Evolutionary conservation across 2,113 vertebrate genomes (phyloP), one percentile per base, ranked within the genome.

Genomic region (Myocastor coypus): DNA sequence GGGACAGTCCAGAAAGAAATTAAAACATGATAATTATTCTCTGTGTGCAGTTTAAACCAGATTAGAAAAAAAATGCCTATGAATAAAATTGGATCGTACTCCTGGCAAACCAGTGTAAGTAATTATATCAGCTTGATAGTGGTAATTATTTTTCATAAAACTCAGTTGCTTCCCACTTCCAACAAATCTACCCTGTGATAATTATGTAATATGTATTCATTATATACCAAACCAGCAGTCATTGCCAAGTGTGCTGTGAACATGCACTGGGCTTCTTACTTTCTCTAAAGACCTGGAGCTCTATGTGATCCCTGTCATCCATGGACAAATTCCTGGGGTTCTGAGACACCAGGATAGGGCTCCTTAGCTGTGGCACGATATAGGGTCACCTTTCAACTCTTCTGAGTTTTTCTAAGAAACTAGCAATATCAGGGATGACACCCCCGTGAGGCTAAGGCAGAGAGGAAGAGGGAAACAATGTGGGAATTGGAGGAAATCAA

Each of bases 131-230:
- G 37, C 75, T 94, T 94, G 93, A 95, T 82, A 87, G 50, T 3
- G 28, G 90, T 92, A 95, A 96, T 96, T 97, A 97, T 82, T 96
- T 96, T 96, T 87, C 77, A 93, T 92, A 94, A 90, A 96, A 93
- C 69, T 95, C 92, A 19, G 92, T 89, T 93, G 68, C 69, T 95
- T 96, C 88, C 84, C 52, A 82, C 52, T 57, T 94, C 94, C 81
- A 87, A 71, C 92, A 94, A 97, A 92, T 93, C 92, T 90, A 87
- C 24, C 34, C 30, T 64, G 16, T 46, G 64, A 87, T 93, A 87
- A 97, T 93, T 89, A 81, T 93, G 55, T 71, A 93, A 77, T 85
- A 85, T 63, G 34, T 89, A 92, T 93, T 89, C 92, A 84, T n/a
- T 37, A 52, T 71, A 55, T 77, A 61, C 64, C 89, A 93, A 96